Percentiles rank a stretch among this genome's conserved stretches.
These are phyloP conservation scores for Eleutherodactylus coqui DNA, from an alignment of 2,797 vertebrate genomes.

Conservation along the genomic window DNA sequence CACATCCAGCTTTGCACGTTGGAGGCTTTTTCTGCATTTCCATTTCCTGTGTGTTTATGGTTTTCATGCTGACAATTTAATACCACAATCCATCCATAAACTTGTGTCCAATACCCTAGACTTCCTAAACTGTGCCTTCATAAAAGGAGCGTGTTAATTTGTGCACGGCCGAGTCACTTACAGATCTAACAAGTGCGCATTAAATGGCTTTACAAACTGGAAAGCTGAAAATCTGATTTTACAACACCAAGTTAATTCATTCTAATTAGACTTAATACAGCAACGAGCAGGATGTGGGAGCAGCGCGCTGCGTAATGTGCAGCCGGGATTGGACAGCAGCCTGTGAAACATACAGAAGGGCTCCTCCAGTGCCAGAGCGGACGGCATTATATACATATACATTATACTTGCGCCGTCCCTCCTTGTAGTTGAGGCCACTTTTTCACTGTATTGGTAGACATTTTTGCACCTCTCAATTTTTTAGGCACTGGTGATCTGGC, in stretches of 20 bases:
- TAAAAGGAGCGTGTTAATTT: conserved; percentile 6
- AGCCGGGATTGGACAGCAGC: neutral
- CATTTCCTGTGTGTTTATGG: conserved; percentile 8
- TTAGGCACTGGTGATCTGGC: no score
- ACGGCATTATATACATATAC: neutral
- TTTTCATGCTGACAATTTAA: neutral
- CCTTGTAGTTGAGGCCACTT: no score
- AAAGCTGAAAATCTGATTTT: conserved; percentile 36
- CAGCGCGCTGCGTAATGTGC: neutral
- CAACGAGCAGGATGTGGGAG: neutral
- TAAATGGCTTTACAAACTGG: conserved; percentile 27
- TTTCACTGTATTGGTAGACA: no score
- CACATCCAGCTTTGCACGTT: neutral
- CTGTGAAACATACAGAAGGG: neutral
- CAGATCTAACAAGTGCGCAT: neutral
- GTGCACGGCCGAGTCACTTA: neutral
- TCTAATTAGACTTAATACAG: conserved; percentile 43
- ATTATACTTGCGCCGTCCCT: neutral
- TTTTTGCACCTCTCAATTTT: no score
- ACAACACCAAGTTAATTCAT: conserved; percentile 41
- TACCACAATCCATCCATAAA: neutral
- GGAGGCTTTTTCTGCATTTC: neutral
- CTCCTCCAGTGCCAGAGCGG: neutral
- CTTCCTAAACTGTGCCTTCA: neutral
- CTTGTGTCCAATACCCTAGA: neutral